phyloP scores from a whole-genome alignment of 2,797 vertebrate genomes.

The Falco novaeseelandiae region DNA sequence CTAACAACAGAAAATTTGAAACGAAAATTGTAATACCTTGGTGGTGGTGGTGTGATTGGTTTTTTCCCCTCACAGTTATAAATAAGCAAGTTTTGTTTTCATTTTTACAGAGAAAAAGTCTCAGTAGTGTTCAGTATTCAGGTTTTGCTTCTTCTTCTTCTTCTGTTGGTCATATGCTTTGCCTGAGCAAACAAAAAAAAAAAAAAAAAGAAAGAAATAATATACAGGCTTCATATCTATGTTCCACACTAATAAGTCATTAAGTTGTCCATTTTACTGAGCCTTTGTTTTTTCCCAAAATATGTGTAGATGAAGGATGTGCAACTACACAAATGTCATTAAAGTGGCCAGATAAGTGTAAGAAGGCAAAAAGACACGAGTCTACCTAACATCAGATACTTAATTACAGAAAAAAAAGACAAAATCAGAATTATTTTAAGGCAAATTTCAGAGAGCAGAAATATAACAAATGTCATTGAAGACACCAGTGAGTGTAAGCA shows the following conservation, averaged over 20 bases:
- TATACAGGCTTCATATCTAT: not conserved
- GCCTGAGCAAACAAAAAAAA: not conserved
- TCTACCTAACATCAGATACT: not conserved
- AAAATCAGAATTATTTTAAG: not conserved
- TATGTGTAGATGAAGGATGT: not conserved
- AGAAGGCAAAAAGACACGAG: not conserved
- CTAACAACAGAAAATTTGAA: not conserved
- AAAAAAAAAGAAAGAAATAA: not conserved
- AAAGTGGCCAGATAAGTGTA: not conserved
- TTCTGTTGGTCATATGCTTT: not conserved
- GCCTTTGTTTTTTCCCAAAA: not conserved
- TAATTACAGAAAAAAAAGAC: not conserved
- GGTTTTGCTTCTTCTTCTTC: not conserved
- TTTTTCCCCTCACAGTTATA: not conserved
- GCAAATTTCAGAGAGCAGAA: not conserved
- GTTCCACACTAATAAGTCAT: not conserved
- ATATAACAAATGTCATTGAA: not conserved
- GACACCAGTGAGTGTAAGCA: not conserved
- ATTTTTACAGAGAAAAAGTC: not conserved
- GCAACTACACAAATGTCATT: not conserved
- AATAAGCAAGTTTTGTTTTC: not conserved
- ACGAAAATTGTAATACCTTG: not conserved
- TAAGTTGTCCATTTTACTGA: not conserved
- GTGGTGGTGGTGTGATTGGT: fast-evolving
- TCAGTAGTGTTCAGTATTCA: not conserved